A percentile compares a stretch with the other conserved stretches of the same genome.
Conservation (phyloP, 2,113 vertebrate genomes). For the Mormyrus iriodes region DNA sequence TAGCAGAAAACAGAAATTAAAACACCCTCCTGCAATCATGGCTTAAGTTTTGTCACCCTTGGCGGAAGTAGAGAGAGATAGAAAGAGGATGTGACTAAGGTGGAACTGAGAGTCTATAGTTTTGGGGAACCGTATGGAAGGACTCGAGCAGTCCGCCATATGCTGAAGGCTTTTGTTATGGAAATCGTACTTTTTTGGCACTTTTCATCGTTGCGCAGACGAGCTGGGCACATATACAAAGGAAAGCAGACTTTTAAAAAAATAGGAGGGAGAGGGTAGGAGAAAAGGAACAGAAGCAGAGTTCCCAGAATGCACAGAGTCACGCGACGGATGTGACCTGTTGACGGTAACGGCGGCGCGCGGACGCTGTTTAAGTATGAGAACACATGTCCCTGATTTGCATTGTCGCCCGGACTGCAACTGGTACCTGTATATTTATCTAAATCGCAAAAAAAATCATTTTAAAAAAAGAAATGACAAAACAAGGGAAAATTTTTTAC, state of each 20-base stretch:
- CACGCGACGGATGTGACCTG: conserved; percentile 38
- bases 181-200: conserved; percentile 76
- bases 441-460: conserved; percentile 29
- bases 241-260: conserved; percentile 36
- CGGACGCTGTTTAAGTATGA: conserved; percentile 55
- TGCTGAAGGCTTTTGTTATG: conserved; percentile 77
- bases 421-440: conserved; percentile 62
- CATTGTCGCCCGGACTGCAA: conserved; percentile 60
- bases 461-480: conserved; percentile 50
- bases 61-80: conserved; percentile 41
- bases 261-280: conserved; percentile 31
- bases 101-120: conserved; percentile 62
- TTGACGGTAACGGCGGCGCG: conserved; percentile 46
- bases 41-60: conserved; percentile 65
- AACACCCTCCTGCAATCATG: conserved; percentile 64
- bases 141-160: conserved; percentile 67
- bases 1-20: conserved; percentile 62
- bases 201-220: conserved; percentile 67
- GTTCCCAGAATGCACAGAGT: conserved; percentile 62
- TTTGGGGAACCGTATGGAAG: conserved; percentile 66
- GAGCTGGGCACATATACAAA: conserved; percentile 64
- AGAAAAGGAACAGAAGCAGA: conserved; percentile 53
- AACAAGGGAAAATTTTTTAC: conserved; percentile 58
- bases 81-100: conserved; percentile 31
- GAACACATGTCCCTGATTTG: conserved; percentile 68